Percentiles rank a stretch among this genome's conserved stretches.
These are phyloP conservation scores for Quadroppia sp. DNA, from an alignment of 2,888 invertebrate genomes.

Conservation along the genomic window DNA sequence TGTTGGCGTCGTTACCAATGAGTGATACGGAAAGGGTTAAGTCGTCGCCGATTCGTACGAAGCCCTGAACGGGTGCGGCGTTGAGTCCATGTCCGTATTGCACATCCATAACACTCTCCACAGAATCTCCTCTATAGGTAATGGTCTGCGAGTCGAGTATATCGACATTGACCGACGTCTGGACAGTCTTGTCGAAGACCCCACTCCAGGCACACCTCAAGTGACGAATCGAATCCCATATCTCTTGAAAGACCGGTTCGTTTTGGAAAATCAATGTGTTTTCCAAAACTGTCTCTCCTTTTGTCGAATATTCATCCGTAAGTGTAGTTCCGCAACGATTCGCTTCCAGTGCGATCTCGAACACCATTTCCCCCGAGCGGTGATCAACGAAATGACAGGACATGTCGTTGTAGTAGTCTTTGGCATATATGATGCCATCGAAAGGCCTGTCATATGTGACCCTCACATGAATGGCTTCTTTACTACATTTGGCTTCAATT, in stretches of 20 bases:
- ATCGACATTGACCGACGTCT: constrained; percentile 70
- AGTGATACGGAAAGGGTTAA: constrained; percentile 76
- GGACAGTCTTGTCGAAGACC: constrained; percentile 68
- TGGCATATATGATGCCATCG: constrained; percentile 74
- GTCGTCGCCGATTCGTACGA: constrained; percentile 73
- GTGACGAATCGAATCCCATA: constrained; percentile 72
- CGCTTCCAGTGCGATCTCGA: constrained; percentile 68
- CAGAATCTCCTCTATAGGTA: constrained; percentile 78
- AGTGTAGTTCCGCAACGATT: constrained; percentile 75
- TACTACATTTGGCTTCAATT: constrained; percentile 33
- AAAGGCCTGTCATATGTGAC: constrained; percentile 71
- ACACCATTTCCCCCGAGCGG: constrained; percentile 65
- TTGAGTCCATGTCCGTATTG: constrained; percentile 65
- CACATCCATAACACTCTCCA: constrained; percentile 71
- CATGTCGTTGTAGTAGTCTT: constrained; percentile 61
- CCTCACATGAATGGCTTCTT: constrained; percentile 64
- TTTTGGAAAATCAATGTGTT: constrained; percentile 73
- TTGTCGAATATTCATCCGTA: constrained; percentile 64
- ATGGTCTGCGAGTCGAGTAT: constrained; percentile 75
- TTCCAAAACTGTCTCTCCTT: constrained; percentile 57
- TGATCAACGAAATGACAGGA: constrained; percentile 66
- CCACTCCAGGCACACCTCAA: constrained; percentile 79
- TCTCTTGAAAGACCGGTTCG: constrained; percentile 68
- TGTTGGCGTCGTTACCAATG: constrained; percentile 65
- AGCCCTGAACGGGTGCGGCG: constrained; percentile 67